A percentile compares a stretch with the other conserved stretches of the same genome.
phyloP scores from a whole-genome alignment of 2,888 invertebrate genomes.

The Diarsia mendica region DNA sequence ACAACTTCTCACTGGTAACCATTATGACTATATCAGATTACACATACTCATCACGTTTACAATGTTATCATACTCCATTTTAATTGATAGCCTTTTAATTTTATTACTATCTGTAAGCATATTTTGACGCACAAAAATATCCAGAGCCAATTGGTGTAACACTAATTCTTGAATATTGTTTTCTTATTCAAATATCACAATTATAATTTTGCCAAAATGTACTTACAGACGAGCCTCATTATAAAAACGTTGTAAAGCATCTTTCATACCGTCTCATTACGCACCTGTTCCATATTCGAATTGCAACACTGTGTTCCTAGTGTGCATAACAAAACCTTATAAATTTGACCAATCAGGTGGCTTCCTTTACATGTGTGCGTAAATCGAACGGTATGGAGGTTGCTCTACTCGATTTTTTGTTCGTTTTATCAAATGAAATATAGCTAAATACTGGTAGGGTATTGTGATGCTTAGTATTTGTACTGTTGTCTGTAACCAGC shows the following conservation, averaged over 20 bases:
- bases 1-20: constrained; percentile 72
- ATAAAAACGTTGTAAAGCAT: constrained; percentile 53
- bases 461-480: constrained; percentile 79
- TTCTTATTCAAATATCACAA: constrained; percentile 62
- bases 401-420: constrained; percentile 62
- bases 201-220: constrained; percentile 45
- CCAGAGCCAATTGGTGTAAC: constrained; percentile 22
- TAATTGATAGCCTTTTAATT: constrained; percentile 47
- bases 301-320: background rate
- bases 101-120: constrained; percentile 44
- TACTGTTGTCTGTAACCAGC: constrained; percentile 83
- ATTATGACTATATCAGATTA: constrained; percentile 74
- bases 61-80: constrained; percentile 49
- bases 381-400: constrained; percentile 52
- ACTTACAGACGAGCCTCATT: constrained; percentile 58
- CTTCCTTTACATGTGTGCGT: constrained; percentile 22
- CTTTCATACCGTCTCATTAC: constrained; percentile 27
- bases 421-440: constrained; percentile 57
- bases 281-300: constrained; percentile 36
- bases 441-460: constrained; percentile 54
- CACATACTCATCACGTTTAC: constrained; percentile 43
- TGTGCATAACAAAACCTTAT: background rate
- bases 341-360: constrained; percentile 54
- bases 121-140: constrained; percentile 43
- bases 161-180: constrained; percentile 18